Base-by-base conservation (phyloP, 2,888 invertebrate genomes). In the Megaustenia siamemsis region DNA sequence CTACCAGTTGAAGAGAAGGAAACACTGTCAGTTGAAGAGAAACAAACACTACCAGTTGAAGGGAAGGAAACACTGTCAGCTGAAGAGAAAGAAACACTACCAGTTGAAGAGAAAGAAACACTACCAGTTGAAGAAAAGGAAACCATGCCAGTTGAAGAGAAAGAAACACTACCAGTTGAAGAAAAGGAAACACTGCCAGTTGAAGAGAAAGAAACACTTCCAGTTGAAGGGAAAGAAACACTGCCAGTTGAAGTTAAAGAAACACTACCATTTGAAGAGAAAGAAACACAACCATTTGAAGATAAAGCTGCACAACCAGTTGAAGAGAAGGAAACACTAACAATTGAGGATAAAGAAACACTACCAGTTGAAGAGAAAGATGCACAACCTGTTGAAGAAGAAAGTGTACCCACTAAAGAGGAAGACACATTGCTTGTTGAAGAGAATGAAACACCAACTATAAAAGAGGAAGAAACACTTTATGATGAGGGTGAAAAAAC, bases 71-170 rank as follows among this genome's bases (percentile, higher is more conserved):
- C n/a, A n/a, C n/a, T 60, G 21, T 84, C 86, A 71, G 32, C 49
- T 32, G 56, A 77, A 73, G 83, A 83, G 28, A 53, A 53, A 15
- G 43, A 24, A 79, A 32, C 18, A 43, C n/a, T 53, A 32, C 0
- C 2, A 45, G 76, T 43, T n/a, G 45, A 53, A 35, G 28, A 76
- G 21, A n/a, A 56, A 32, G 38, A 60, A 53, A 45, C 35, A 56
- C 24, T 18, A 12, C 12, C 24, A 38, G 35, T 32, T 56, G 38
- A 77, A 77, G 77, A 28, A 2, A 28, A 73, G 28, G 73, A 28
- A 68, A 10, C 12, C n/a, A 45, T 28, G 2, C 45, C 21, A 10
- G 15, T 28, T 45, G 38, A 38, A 12, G 28, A n/a, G 12, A 40
- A 40, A 38, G 49, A 76, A 38, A 6, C 32, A 35, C 12, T 15